Percentiles rank a stretch among this genome's conserved stretches.
Conservation (phyloP, 2,888 invertebrate genomes). For the Sphaeridia pumilis region DNA sequence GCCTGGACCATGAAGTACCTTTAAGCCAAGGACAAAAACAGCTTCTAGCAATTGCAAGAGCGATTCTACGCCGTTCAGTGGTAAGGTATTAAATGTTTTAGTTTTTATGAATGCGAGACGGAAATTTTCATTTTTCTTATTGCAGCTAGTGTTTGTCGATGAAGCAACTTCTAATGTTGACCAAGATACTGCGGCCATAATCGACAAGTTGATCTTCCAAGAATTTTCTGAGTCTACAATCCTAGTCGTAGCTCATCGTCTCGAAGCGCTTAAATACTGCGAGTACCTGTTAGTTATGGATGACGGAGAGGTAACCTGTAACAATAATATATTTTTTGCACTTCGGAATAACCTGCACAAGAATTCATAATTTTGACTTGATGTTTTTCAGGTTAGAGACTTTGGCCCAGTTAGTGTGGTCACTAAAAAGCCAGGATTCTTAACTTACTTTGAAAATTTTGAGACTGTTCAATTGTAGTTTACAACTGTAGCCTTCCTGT, state of each 20-base stretch:
- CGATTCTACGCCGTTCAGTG: conserved; percentile 47
- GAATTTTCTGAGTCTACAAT: conserved; percentile 31
- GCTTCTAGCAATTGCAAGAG: conserved; percentile 51
- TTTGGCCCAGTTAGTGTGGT: conserved; percentile 30
- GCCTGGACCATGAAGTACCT: conserved; percentile 45
- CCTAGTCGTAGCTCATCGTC: conserved; percentile 33
- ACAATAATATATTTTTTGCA: too few relatives aligned
- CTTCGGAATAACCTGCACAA: too few relatives aligned
- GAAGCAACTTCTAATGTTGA: conserved; percentile 35
- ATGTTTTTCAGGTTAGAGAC: conserved; percentile 27
- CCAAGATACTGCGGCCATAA: conserved; percentile 27
- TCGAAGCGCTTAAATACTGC: conserved; percentile 29
- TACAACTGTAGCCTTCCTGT: too few relatives aligned
- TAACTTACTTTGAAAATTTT: conserved; percentile 31
- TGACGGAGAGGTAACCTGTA: conserved; percentile 26
- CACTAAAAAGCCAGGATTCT: conserved; percentile 29
- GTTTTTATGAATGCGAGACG: too few relatives aligned
- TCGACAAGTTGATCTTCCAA: conserved; percentile 26
- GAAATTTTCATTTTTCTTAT: not conserved
- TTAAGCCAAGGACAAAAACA: conserved; percentile 52
- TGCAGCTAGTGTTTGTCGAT: conserved; percentile 32
- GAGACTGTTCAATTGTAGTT: conserved; percentile 19
- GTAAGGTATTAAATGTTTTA: too few relatives aligned
- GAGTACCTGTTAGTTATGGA: conserved; percentile 32
- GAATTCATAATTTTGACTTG: too few relatives aligned